Percentiles rank a stretch among this genome's conserved stretches.
These are phyloP conservation scores for Pseudomyrmex pallidus DNA, from an alignment of 1,140 invertebrate genomes.

Conservation along the genomic window DNA sequence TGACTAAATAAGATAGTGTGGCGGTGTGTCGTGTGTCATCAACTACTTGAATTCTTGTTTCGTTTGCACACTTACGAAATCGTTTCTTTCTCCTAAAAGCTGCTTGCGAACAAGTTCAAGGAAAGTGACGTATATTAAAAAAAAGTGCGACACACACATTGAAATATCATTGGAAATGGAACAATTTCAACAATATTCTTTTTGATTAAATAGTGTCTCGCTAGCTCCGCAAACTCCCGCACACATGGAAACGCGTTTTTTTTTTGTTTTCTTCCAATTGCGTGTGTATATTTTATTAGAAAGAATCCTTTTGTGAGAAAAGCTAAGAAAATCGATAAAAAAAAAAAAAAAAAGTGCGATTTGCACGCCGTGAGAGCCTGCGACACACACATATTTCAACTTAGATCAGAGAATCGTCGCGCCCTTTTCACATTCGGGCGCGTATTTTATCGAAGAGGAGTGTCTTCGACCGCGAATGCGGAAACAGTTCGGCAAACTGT, in stretches of 20 bases:
- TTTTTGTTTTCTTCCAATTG: too few species aligned
- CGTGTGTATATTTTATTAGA: not conserved
- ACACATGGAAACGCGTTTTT: slow-evolving; percentile 6
- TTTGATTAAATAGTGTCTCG: slow-evolving; percentile 49
- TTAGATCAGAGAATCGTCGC: slow-evolving; percentile 64
- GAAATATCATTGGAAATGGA: slow-evolving; percentile 2
- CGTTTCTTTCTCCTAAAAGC: slow-evolving; percentile 85
- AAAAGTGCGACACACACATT: slow-evolving; percentile 43
- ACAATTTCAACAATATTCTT: slow-evolving; percentile 24
- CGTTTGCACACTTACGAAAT: slow-evolving; percentile 84
- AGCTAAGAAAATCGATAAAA: slow-evolving; percentile 2
- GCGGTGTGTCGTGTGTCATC: slow-evolving; percentile 74
- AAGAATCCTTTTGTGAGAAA: slow-evolving; percentile 15
- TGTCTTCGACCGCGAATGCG: not conserved
- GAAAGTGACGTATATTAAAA: slow-evolving; percentile 53
- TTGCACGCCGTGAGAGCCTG: slow-evolving; percentile 67
- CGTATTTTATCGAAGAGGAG: not conserved
- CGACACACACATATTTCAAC: slow-evolving; percentile 83
- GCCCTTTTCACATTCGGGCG: not conserved
- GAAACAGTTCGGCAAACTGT: slow-evolving; percentile 23
- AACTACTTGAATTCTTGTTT: slow-evolving; percentile 74
- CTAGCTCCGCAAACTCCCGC: slow-evolving; percentile 53
- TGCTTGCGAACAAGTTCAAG: slow-evolving; percentile 83
- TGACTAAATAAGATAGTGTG: slow-evolving; percentile 59
- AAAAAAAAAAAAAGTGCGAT: not conserved